Base-by-base conservation (phyloP, 2,797 vertebrate species). In the Xenopus petersii region DNA sequence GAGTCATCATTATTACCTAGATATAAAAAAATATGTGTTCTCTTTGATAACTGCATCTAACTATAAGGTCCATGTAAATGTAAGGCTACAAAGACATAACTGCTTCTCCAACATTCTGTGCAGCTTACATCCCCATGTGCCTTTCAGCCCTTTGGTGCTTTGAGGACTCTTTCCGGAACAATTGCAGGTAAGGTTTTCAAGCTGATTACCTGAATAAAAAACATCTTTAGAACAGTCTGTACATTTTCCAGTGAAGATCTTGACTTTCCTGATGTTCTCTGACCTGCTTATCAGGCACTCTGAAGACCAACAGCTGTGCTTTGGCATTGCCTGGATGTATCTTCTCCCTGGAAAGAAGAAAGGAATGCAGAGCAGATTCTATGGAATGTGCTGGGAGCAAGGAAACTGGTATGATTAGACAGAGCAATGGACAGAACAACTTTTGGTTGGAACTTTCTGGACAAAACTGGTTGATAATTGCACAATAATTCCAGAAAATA, bases 311-410 rank as follows among this genome's bases (percentile, higher is more conserved):
- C 49, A 51, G 49, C 49, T 51, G 49, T 51, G 12, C 49, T 15
- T 12, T 12, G 11, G 49, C 15, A 84, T 72, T 82, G 80, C 81
- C 80, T 84, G 49, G 85, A 82, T 87, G 83, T 81, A 83, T 75
- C 77, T 81, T 83, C 33, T 80, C 82, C 86, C 3, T 72, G 56
- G 67, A 76, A 75, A 81, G 84, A 84, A 84, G 84, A 88, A 84
- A 87, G 80, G 82, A 86, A 86, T 85, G 82, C 85, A 83, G 83
- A 82, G 83, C 83, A 83, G 84, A 78, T 73, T 78, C 16, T 59
- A n/a, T 68, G 70, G 75, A 73, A 78, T 78, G 59, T 78, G 75
- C 75, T 78, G 36, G 70, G 60, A 77, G 75, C 70, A 33, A 68
- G 36, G 36, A 69, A 55, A 69, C n/a, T 58, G 36, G 48, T 21